A percentile compares a stretch with the other conserved stretches of the same genome.
phyloP scores from a whole-genome alignment of 2,113 vertebrate genomes.

The Entomyzon cyanotis region DNA sequence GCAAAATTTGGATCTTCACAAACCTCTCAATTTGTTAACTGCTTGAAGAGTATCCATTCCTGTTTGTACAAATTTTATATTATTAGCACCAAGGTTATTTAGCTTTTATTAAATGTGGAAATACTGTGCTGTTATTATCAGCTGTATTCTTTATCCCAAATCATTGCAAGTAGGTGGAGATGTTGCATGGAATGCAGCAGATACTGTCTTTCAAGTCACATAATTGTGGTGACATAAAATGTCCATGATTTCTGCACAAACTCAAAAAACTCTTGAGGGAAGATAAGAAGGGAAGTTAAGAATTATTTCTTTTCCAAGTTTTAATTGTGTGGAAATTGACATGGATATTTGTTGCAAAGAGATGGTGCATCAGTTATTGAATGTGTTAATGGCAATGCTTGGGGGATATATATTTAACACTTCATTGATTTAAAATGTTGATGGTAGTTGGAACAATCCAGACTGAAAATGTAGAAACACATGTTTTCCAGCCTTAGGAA shows the following conservation, averaged over 20 bases:
- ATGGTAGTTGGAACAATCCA: neutral
- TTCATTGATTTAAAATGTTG: neutral
- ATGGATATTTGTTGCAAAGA: neutral
- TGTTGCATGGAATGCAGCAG: neutral
- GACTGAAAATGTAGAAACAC: neutral
- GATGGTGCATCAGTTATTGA: neutral
- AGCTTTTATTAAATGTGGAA: neutral
- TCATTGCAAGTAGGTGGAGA: neutral
- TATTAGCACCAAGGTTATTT: neutral
- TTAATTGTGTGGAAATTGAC: neutral
- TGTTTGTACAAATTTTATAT: neutral
- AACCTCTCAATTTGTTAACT: neutral
- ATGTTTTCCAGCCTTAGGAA: neutral
- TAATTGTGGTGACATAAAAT: neutral
- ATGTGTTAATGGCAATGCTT: neutral
- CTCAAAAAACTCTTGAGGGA: neutral
- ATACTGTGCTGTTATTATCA: fast-evolving
- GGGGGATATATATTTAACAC: neutral
- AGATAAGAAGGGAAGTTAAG: neutral
- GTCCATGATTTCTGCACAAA: neutral
- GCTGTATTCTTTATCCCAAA: neutral
- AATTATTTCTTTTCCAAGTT: neutral
- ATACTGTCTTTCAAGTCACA: neutral
- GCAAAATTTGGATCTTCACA: neutral
- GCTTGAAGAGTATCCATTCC: neutral